A percentile compares a stretch with the other conserved stretches of the same genome.
Conservation (phyloP, 1,140 invertebrate species). For the Pseudoatta argentina region DNA sequence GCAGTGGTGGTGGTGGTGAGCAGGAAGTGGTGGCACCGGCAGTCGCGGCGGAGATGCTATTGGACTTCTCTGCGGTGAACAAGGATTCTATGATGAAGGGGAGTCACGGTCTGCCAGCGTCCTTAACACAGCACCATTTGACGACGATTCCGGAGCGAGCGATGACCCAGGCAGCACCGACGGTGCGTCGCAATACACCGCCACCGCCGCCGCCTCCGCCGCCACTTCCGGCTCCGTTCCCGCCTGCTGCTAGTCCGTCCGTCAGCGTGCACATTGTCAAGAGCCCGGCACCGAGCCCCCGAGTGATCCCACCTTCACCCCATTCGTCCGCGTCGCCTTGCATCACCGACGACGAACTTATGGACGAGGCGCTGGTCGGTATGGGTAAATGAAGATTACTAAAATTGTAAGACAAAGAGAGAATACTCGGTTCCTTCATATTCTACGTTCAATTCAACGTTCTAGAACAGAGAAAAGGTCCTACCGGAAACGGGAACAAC, state of each 20-base stretch:
- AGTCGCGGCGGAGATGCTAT: too few species aligned
- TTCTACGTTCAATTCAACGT: background rate
- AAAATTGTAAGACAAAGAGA: slow-evolving; percentile 68
- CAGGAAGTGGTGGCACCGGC: too few species aligned
- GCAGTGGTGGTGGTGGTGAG: too few species aligned
- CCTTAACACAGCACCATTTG: slow-evolving; percentile 47
- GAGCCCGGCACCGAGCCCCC: slow-evolving; percentile 91
- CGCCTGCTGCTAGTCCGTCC: slow-evolving; percentile 88
- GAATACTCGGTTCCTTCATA: background rate
- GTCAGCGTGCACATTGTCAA: slow-evolving; percentile 93
- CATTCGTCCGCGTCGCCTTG: slow-evolving; percentile 93
- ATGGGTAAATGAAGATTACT: slow-evolving; percentile 88
- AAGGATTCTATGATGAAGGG: slow-evolving; percentile 24
- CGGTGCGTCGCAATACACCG: slow-evolving; percentile 86
- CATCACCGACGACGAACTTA: slow-evolving; percentile 95
- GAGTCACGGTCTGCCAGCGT: slow-evolving; percentile 52
- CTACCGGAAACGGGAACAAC: background rate
- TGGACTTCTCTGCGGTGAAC: too few species aligned
- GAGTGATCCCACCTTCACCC: slow-evolving; percentile 89
- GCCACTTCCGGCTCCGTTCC: slow-evolving; percentile 81
- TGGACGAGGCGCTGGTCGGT: slow-evolving; percentile 94
- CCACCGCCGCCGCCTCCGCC: slow-evolving; percentile 83
- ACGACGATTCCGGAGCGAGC: slow-evolving; percentile 82
- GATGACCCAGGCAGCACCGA: slow-evolving; percentile 85
- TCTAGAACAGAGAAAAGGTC: background rate